A percentile compares a stretch with the other conserved stretches of the same genome.
Conservation (phyloP, 2,888 invertebrate genomes). For the Himalopsyche anomala region DNA sequence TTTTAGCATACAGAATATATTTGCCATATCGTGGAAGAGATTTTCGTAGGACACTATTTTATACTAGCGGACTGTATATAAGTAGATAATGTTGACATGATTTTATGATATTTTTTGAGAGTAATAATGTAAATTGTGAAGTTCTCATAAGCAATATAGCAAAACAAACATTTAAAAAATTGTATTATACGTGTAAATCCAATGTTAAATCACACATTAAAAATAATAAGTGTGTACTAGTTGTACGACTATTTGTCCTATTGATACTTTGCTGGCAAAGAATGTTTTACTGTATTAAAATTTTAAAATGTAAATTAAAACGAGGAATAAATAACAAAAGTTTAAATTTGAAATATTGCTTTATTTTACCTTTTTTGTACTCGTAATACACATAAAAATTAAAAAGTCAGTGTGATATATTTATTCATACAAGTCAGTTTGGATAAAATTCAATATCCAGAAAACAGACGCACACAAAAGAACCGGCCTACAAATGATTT, state of each 20-base stretch:
- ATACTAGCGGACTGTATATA: background rate
- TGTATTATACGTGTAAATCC: background rate
- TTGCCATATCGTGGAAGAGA: background rate
- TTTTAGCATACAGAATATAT: background rate
- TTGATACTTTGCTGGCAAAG: constrained; percentile 44
- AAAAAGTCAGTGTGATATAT: too few relatives aligned
- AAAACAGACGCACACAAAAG: too few relatives aligned
- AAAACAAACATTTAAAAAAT: background rate
- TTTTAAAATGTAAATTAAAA: constrained; percentile 32
- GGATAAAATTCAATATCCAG: too few relatives aligned
- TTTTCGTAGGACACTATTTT: constrained; percentile 23
- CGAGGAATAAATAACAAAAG: constrained; percentile 37
- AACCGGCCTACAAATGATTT: too few relatives aligned
- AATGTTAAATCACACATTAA: background rate
- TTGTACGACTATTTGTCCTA: background rate
- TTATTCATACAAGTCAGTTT: too few relatives aligned
- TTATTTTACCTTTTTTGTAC: background rate
- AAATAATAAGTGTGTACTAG: background rate
- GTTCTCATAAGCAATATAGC: background rate
- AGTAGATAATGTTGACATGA: constrained; percentile 17
- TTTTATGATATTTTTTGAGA: background rate
- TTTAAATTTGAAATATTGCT: background rate
- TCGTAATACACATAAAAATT: too few relatives aligned
- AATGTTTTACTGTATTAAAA: constrained; percentile 36
- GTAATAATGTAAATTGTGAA: background rate